phyloP scores from a whole-genome alignment of 2,797 vertebrate genomes.

The Lycodopsis pacificus region DNA sequence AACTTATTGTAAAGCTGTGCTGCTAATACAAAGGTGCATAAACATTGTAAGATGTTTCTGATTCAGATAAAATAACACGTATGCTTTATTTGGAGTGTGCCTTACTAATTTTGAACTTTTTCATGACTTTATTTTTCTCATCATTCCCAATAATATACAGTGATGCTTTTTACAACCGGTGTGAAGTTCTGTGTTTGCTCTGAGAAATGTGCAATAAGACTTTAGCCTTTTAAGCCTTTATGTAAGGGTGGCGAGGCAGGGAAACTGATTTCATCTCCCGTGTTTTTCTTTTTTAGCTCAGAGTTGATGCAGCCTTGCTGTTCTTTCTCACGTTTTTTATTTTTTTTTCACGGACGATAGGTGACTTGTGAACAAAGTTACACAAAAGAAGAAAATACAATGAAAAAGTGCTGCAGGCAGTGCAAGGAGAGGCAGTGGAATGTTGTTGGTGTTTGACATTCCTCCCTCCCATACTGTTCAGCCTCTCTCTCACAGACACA shows the following conservation, averaged over 20 bases:
- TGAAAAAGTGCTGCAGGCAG: constrained; percentile 80
- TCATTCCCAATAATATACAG: not conserved
- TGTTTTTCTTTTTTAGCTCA: constrained; percentile 11
- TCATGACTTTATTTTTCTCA: not conserved
- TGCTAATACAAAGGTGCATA: not conserved
- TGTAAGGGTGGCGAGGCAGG: constrained; percentile 4
- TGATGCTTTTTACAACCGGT: not conserved
- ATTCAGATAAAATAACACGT: not conserved
- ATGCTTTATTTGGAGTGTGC: not conserved
- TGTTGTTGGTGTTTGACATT: constrained; percentile 89
- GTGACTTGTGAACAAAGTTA: constrained; percentile 69
- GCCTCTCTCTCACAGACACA: constrained; percentile 29
- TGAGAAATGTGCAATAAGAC: not conserved
- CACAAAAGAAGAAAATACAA: constrained; percentile 81
- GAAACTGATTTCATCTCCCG: constrained; percentile 21
- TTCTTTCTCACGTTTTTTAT: constrained; percentile 42
- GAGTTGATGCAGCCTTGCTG: constrained; percentile 26
- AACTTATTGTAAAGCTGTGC: not conserved
- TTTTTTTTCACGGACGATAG: constrained; percentile 39
- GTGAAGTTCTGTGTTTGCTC: not conserved
- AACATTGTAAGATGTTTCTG: not conserved
- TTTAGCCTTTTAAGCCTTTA: constrained; percentile 15
- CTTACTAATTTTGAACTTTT: not conserved
- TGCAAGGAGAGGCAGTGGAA: constrained; percentile 84
- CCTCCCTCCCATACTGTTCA: constrained; percentile 69